Evolutionary conservation across 2,797 vertebrate species (phyloP), one percentile per base, ranked within the genome.

Genomic region (Rhinella marina): DNA sequence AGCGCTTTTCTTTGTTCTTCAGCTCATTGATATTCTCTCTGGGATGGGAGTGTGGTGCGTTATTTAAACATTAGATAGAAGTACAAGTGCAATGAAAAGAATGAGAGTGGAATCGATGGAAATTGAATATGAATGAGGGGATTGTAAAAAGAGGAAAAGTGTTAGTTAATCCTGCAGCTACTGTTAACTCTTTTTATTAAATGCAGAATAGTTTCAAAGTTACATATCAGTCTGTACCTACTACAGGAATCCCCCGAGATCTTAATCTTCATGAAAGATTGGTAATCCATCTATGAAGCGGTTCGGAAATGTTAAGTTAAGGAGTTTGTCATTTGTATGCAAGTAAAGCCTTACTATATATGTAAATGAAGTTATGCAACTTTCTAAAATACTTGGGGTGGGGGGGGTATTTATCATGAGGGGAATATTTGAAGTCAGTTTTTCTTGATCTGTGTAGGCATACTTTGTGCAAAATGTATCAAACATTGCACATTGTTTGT

Each of bases 1-100:
- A 89, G 88, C 84, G 75, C 68, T 89, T 86, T 86, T 72, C 32
- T 85, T 85, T 80, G 87, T 85, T 54, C 80, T 48, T 4, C 32
- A 82, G 88, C 88, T 89, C 88, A 89, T 82, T 89, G 88, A 89
- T 89, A 89, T 86, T 89, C 88, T 89, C 88, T 64, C 32, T 78
- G 88, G 88, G 88, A 89, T 78, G 88, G 88, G 54, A 89, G 84
- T 70, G 80, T 89, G 79, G 79, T 83, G 80, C 73, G 80, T 82
- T 86, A 83, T 89, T 86, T 86, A 89, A 86, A 82, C 84, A 78
- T 89, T 89, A 86, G 84, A 89, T 86, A 89, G 84, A 86, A 48
- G 52, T 68, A 77, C 68, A 82, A 82, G 83, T 77, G 70, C 79
- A 77, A 86, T 82, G 88, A 88, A 88, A 88, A 88, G 87, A 84